Conservation (phyloP, 1,140 invertebrate genomes). For the Galendromus occidentalis region DNA sequence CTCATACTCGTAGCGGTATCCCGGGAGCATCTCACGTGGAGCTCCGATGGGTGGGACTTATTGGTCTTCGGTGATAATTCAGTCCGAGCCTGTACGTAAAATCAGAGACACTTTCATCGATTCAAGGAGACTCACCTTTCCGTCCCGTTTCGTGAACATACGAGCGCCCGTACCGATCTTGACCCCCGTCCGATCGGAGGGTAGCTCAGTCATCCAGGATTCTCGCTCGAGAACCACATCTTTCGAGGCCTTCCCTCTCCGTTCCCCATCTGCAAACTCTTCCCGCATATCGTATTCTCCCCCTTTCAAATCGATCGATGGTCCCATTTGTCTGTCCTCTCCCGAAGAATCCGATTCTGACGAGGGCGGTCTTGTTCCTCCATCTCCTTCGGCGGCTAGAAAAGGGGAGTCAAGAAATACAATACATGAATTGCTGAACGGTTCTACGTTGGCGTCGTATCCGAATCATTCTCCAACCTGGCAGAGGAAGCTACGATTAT, state of each 20-base stretch:
- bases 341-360: not conserved
- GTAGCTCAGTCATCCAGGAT: slow-evolving; percentile 7
- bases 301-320: not conserved
- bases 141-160: not conserved
- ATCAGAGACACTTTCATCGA: no score
- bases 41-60: no score
- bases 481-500: no score
- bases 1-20: no score
- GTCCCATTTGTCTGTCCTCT: not conserved
- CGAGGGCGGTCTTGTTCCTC: not conserved
- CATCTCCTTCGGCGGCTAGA: no score
- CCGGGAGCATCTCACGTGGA: no score
- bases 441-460: no score
- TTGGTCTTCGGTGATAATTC: no score
- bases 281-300: not conserved
- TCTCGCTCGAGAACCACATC: not conserved
- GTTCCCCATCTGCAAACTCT: not conserved
- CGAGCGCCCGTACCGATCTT: not conserved
- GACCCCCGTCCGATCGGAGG: not conserved
- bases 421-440: no score
- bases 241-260: not conserved
- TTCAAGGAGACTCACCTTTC: not conserved
- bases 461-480: no score
- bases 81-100: no score
- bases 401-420: no score